Percentiles rank a stretch among this genome's conserved stretches.
Evolutionary conservation across 2,797 vertebrate genomes (phyloP).

Genomic region (Margarornis squamiger): DNA sequence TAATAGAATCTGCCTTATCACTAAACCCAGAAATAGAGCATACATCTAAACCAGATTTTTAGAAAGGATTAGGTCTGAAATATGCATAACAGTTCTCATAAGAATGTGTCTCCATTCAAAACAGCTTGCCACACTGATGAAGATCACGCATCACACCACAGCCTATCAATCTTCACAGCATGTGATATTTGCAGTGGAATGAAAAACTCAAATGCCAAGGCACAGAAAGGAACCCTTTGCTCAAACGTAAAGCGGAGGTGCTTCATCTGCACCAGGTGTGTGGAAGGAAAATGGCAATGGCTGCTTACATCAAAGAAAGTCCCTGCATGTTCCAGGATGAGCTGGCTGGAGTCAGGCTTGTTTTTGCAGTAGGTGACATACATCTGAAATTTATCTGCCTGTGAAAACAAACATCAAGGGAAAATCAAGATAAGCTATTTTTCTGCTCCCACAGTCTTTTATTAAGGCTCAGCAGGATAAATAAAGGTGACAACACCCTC

Average conservation of each 20-base stretch:
- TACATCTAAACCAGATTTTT: neutral
- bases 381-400: constrained; percentile 99
- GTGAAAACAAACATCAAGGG: constrained; percentile 65
- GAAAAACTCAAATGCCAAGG: neutral
- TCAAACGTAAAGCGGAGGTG: neutral
- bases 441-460: neutral
- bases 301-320: constrained; percentile 95
- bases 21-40: neutral
- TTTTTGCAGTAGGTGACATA: constrained; percentile 99
- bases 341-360: constrained; percentile 97
- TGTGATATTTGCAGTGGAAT: neutral
- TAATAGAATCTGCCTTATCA: neutral
- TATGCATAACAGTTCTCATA: neutral
- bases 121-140: neutral
- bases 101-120: neutral
- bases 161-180: neutral
- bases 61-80: neutral
- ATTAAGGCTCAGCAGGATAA: constrained; percentile 16
- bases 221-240: neutral
- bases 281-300: neutral
- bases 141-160: neutral
- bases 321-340: constrained; percentile 95
- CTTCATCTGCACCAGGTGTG: neutral
- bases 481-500: neutral
- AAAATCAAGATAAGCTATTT: constrained; percentile 30